Evolutionary conservation across 1,140 invertebrate genomes (phyloP), one percentile per base, ranked within the genome.

Genomic region (Teleopsis dalmanni): DNA sequence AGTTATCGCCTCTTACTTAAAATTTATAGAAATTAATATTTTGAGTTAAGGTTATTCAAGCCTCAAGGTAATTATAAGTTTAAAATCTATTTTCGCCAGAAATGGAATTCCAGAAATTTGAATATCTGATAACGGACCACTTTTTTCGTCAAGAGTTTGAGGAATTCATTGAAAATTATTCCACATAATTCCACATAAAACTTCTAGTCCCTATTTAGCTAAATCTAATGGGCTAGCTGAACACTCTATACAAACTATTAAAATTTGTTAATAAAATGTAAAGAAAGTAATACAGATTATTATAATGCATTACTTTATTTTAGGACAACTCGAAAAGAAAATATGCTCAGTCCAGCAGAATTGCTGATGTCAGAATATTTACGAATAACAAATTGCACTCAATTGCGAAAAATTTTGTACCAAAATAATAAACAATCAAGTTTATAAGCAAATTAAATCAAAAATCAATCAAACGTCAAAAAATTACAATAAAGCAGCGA

Each of bases 1-100:
- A n/a, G 51, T 63, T 8, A 55, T 68, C 22, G 51, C 45, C 35
- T 45, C 38, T 31, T 53, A 33, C 40, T 49, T 42, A 33, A 53
- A 53, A 45, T 53, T 14, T 49, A 22, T 38, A 23, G 51, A 49
- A 44, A 46, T 53, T 19, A 42, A 38, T 16, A 3, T 44, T 10
- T 18, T 49, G 42, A 42, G 42, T 25, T 22, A 34, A 33, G 31
- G 47, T 10, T 29, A 38, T 40, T 5, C 22, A 10, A 23, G 33
- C 23, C 11, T 9, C 26, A 2, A 29, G 10, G 35, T 38, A 10
- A 45, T 33, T 22, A 49, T 14, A 6, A 47, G 43, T 26, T 42
- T 50, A 10, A 47, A 50, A 44, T 46, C 36, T 25, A 54, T 51
- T 13, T 54, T 51, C 40, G 42, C 52, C 3, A 23, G 52, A 26